Evolutionary conservation across 1,140 invertebrate genomes (phyloP).

Genomic region (Helicoverpa zea): DNA sequence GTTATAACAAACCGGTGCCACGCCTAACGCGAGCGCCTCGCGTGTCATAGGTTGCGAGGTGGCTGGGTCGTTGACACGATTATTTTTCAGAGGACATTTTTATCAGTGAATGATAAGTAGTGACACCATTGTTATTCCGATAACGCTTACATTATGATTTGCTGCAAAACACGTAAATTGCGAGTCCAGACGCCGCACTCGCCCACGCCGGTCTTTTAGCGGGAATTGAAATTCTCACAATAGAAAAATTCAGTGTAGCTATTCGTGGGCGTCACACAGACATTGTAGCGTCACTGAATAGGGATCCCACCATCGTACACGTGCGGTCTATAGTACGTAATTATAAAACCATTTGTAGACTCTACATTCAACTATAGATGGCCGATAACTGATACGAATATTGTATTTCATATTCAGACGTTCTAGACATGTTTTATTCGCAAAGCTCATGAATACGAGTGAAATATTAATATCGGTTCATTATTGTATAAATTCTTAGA

Average conservation of each 20-base stretch:
- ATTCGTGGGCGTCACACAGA: constrained; percentile 20
- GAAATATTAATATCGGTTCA: constrained; percentile 18
- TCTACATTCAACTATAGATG: background rate
- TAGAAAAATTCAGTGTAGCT: constrained; percentile 41
- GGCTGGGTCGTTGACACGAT: constrained; percentile 62
- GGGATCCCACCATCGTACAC: constrained; percentile 15
- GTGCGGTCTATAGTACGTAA: background rate
- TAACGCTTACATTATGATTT: constrained; percentile 43
- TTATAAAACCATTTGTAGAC: constrained; percentile 38
- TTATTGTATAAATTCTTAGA: constrained; percentile 1
- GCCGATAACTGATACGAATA: constrained; percentile 8
- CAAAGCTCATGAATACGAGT: background rate
- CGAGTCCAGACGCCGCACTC: background rate
- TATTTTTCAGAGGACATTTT: constrained; percentile 58
- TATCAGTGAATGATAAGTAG: constrained; percentile 52
- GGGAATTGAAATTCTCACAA: constrained; percentile 33
- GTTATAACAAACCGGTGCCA: constrained; percentile 5
- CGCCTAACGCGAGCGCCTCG: constrained; percentile 19
- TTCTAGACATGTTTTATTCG: background rate
- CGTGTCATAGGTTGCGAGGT: constrained; percentile 48
- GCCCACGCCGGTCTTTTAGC: constrained; percentile 3
- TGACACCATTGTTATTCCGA: constrained; percentile 51
- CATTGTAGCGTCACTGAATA: constrained; percentile 25
- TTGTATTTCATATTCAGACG: background rate
- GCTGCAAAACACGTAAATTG: constrained; percentile 36